Base-by-base conservation (phyloP, 2,797 vertebrate genomes). In the Tragopan temminckii region DNA sequence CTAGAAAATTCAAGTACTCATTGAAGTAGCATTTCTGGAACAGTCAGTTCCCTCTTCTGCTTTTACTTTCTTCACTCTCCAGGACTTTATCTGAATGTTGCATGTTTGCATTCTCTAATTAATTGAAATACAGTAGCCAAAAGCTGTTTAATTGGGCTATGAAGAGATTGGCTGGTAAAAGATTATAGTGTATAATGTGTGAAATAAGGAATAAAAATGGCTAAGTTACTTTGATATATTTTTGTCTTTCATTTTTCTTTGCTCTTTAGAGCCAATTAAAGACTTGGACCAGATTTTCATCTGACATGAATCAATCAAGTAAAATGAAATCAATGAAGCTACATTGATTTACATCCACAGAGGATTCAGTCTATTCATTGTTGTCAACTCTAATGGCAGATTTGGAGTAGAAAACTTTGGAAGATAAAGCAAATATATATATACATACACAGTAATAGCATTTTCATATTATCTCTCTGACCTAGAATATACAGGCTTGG, bases 271-370 rank as follows among this genome's bases (percentile, higher is more conserved):
- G 42, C 38, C 76, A 95, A 72, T 88, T 94, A 89, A 84, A 94
- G 23, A 46, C 62, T 33, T 52, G 46, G 93, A 38, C 48, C 7
- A 40, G 46, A 67, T 94, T 94, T 72, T 89, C 64, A 89, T 24
- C 29, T 86, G 77, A 45, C 67, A 87, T 21, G 20, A 93, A 80
- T 84, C 83, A 57, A 71, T 68, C 76, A 94, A 92, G 31, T 77
- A 84, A 93, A 87, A 82, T 78, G 17, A 92, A 96, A 91, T 96
- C 77, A 80, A 48, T 89, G 62, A 86, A 80, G 23, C 17, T 64
- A n/a, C 43, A 50, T 67, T 66, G 84, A 86, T 93, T 93, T 62
- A 71, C 83, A 76, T 27, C 27, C 83, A 69, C 74, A 82, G 88
- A 92, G 48, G 69, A 80, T 69, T 50, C 69, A 61, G 59, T 87